Percentiles rank a stretch among this genome's conserved stretches.
Evolutionary conservation across 2,113 vertebrate genomes (phyloP).

Genomic region (Philantomba maxwellii): DNA sequence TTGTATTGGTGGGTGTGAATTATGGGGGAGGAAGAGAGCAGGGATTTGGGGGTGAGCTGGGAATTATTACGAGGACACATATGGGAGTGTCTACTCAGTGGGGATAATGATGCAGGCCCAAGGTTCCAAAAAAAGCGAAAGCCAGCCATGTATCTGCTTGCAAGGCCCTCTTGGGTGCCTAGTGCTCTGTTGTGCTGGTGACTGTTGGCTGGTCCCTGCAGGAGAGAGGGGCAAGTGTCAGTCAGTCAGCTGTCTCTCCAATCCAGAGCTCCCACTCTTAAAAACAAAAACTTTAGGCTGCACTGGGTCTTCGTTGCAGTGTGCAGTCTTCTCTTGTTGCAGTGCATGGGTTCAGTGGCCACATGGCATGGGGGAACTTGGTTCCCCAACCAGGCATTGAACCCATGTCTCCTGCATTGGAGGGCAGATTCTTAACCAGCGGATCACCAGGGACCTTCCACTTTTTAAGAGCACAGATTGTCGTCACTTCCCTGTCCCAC

Average conservation of each 20-base stretch:
- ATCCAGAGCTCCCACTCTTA: background rate
- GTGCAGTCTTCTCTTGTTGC: background rate
- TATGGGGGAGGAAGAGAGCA: background rate
- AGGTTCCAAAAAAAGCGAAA: background rate
- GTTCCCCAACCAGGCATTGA: background rate
- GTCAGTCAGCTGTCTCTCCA: background rate
- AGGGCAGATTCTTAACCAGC: background rate
- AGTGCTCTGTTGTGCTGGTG: rapidly evolving
- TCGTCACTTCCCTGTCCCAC: background rate
- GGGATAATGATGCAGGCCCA: background rate
- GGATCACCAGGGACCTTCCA: background rate
- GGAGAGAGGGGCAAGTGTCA: background rate
- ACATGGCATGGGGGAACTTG: background rate
- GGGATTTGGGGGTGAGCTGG: background rate
- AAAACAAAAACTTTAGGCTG: background rate
- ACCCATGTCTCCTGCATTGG: background rate
- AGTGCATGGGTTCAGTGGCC: background rate
- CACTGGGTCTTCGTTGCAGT: background rate
- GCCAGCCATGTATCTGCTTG: rapidly evolving
- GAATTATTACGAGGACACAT: background rate
- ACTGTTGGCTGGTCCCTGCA: rapidly evolving
- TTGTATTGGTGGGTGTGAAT: background rate
- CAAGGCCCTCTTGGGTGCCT: background rate
- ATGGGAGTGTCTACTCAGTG: background rate
- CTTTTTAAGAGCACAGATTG: background rate